Percentiles rank a stretch among this genome's conserved stretches.
These are phyloP conservation scores for Nephila pilipes DNA, from an alignment of 1,140 invertebrate genomes.

Conservation along the genomic window DNA sequence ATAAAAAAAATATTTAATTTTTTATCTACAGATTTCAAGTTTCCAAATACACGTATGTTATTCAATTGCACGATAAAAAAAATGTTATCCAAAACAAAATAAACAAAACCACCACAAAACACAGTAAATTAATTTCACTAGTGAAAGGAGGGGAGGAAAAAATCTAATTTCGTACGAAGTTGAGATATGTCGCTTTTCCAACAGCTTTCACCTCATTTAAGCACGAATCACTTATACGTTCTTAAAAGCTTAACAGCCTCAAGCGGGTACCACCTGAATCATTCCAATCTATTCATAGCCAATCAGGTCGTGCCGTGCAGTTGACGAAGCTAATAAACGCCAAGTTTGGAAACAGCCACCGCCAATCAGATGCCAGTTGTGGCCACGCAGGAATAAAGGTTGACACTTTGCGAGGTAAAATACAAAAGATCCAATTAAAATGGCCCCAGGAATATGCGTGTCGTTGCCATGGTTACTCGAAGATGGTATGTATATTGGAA, in stretches of 20 bases:
- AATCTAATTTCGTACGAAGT: too few species aligned
- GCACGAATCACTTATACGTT: slow-evolving; percentile 26
- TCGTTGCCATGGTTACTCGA: slow-evolving; percentile 60
- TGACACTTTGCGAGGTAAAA: slow-evolving; percentile 59
- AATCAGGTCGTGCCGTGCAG: slow-evolving; percentile 27
- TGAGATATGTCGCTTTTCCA: neutral
- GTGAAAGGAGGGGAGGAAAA: neutral
- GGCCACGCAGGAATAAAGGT: slow-evolving; percentile 54
- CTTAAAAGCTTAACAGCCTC: slow-evolving; percentile 2
- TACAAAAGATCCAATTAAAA: slow-evolving; percentile 74
- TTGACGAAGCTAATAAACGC: slow-evolving; percentile 68
- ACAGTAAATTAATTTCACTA: neutral
- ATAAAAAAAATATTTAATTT: neutral
- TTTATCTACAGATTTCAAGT: neutral
- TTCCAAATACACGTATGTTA: neutral
- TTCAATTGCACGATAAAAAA: neutral
- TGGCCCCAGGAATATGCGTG: slow-evolving; percentile 46
- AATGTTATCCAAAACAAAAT: neutral
- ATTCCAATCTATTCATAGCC: slow-evolving; percentile 30
- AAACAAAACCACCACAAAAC: neutral
- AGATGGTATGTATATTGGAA: slow-evolving; percentile 19
- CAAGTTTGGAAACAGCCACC: slow-evolving; percentile 57
- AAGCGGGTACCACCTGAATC: neutral
- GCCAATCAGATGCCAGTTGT: slow-evolving; percentile 55
- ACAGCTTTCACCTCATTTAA: slow-evolving; percentile 4